These are phyloP conservation scores for Enteromius unitaeniatus DNA, from an alignment of 2,797 vertebrate genomes.

Conservation along the genomic window DNA sequence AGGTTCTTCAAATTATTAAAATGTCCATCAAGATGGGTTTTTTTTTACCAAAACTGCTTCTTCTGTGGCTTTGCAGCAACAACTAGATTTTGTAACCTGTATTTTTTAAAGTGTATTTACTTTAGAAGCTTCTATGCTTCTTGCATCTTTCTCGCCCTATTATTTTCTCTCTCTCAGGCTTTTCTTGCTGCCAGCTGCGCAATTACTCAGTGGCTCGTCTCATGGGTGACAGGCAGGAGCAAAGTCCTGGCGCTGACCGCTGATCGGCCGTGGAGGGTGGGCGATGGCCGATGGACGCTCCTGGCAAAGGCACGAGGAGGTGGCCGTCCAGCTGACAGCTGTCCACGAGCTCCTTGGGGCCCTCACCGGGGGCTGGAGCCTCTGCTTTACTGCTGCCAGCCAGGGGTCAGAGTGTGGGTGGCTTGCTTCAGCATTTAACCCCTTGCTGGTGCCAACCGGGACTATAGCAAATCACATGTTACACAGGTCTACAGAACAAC, in stretches of 20 bases:
- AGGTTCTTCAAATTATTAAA: background rate
- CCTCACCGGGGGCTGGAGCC: background rate
- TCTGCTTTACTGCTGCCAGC: conserved; percentile 1
- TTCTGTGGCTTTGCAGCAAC: background rate
- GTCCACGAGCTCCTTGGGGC: conserved; percentile 61
- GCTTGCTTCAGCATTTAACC: background rate
- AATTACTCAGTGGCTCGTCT: conserved; percentile 80
- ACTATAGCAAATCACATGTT: background rate
- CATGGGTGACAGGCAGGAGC: conserved; percentile 70
- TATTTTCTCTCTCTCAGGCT: conserved; percentile 57
- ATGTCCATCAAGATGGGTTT: background rate
- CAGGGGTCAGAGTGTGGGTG: background rate
- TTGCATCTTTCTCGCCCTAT: background rate
- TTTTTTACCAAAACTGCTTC: background rate
- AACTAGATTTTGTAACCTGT: background rate
- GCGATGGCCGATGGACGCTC: conserved; percentile 5
- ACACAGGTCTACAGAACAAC: background rate
- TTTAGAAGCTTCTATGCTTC: background rate
- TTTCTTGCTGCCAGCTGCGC: conserved; percentile 71
- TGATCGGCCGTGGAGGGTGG: conserved; percentile 36
- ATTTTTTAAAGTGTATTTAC: conserved; percentile 7
- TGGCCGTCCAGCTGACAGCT: conserved; percentile 74
- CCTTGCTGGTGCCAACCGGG: background rate
- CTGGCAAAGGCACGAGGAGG: conserved; percentile 62
- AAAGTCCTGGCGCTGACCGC: conserved; percentile 64